Conservation (phyloP, 30 jellyfish, hydroid and myxozoan species). For the Cassiopea andromeda region DNA sequence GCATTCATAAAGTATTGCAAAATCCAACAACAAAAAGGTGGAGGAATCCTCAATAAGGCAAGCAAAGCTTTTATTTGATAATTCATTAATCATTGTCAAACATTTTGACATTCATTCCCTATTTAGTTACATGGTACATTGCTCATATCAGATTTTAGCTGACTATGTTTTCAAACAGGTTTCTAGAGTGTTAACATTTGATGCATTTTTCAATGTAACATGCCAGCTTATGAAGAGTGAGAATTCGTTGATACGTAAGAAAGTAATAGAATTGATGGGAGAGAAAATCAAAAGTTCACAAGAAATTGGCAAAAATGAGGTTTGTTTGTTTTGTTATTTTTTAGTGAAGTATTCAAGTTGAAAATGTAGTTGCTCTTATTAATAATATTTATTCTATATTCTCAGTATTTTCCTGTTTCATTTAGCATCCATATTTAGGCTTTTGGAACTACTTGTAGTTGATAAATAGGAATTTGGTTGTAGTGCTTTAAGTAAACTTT, state of each 20-base stretch:
- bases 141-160: too few relatives aligned
- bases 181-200: conserved; percentile 69
- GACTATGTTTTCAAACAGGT: conserved; percentile 9
- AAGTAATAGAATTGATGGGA: conserved; percentile 76
- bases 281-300: conserved; percentile 42
- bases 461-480: too few relatives aligned
- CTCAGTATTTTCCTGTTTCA: too few relatives aligned
- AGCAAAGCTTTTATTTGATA: background rate
- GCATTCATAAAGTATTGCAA: conserved; percentile 68
- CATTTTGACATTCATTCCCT: too few relatives aligned
- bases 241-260: conserved; percentile 54
- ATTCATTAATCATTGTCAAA: background rate
- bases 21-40: conserved; percentile 42
- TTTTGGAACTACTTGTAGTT: too few relatives aligned
- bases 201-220: conserved; percentile 70
- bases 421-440: too few relatives aligned
- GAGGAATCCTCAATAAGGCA: conserved; percentile 56
- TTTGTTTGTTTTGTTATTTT: background rate
- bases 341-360: too few relatives aligned
- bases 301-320: conserved; percentile 59
- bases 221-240: conserved; percentile 65
- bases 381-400: too few relatives aligned
- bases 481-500: too few relatives aligned
- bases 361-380: too few relatives aligned
- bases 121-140: too few relatives aligned